phyloP scores from a whole-genome alignment of 2,888 invertebrate genomes.

The Troides aeacus region DNA sequence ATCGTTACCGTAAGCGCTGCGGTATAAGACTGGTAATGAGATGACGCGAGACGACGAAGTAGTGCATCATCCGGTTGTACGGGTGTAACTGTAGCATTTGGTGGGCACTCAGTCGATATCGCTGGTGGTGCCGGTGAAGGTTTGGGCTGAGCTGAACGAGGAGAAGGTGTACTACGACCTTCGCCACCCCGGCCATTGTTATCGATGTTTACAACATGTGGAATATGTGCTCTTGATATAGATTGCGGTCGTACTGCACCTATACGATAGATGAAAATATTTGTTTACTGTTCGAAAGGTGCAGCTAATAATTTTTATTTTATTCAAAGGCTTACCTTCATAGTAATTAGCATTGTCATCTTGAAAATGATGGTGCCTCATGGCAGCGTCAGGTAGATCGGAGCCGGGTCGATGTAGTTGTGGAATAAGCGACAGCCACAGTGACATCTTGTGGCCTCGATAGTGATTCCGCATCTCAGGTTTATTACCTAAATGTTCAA shows the following conservation, averaged over 20 bases:
- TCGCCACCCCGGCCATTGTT: conserved; percentile 48
- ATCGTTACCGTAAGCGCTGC: conserved; percentile 93
- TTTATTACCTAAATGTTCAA: conserved; percentile 78
- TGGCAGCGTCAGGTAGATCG: conserved; percentile 87
- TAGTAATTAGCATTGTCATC: conserved; percentile 89
- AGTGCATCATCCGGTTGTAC: conserved; percentile 84
- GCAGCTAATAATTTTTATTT: neutral
- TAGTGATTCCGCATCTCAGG: conserved; percentile 93
- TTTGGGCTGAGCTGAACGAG: conserved; percentile 69
- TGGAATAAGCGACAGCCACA: conserved; percentile 95
- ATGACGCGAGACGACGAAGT: conserved; percentile 87
- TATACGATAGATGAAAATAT: conserved; percentile 43
- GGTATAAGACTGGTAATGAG: conserved; percentile 93
- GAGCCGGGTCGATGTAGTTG: conserved; percentile 92
- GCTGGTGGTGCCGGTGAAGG: conserved; percentile 67
- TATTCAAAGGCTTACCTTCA: conserved; percentile 79
- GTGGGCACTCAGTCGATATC: conserved; percentile 87
- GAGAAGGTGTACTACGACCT: conserved; percentile 61
- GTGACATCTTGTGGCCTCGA: conserved; percentile 94
- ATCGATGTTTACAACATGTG: conserved; percentile 75
- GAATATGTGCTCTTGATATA: conserved; percentile 82
- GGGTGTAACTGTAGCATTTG: conserved; percentile 76
- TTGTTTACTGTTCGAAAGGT: neutral
- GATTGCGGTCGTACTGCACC: conserved; percentile 89
- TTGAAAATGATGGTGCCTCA: conserved; percentile 93